Conservation (phyloP, 1,140 invertebrate genomes). For the Ips nitidus region DNA sequence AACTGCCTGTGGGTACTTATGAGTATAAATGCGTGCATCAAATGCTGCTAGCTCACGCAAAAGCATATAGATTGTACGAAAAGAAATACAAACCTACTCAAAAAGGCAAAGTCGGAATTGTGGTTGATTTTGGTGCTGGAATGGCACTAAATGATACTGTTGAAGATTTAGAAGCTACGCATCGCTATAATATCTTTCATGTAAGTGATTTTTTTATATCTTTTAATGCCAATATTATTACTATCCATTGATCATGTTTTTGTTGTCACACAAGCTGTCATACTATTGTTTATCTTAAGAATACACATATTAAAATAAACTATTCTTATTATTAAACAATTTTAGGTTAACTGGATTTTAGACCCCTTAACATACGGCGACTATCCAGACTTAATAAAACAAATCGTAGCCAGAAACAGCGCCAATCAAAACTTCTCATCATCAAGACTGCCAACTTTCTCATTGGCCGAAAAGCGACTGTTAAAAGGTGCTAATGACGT, state of each 20-base stretch:
- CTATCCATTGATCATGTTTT: too few species aligned
- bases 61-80: conserved; percentile 44
- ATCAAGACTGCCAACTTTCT: not conserved
- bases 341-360: conserved; percentile 61
- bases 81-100: conserved; percentile 40
- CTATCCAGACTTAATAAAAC: conserved; percentile 63
- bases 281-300: too few species aligned
- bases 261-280: too few species aligned
- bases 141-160: conserved; percentile 13
- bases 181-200: conserved; percentile 12
- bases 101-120: conserved; percentile 36
- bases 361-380: conserved; percentile 66
- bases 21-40: conserved; percentile 47
- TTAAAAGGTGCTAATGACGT: not conserved
- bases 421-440: not conserved
- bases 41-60: conserved; percentile 42
- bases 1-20: conserved; percentile 52
- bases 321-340: too few species aligned
- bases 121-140: not conserved
- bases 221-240: too few species aligned
- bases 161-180: conserved; percentile 19
- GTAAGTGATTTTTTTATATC: too few species aligned
- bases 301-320: too few species aligned
- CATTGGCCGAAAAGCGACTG: not conserved
- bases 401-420: conserved; percentile 40